A percentile compares a stretch with the other conserved stretches of the same genome.
Conservation (phyloP, 2,888 invertebrate species). For the Amblyjoppa fuscipennis region DNA sequence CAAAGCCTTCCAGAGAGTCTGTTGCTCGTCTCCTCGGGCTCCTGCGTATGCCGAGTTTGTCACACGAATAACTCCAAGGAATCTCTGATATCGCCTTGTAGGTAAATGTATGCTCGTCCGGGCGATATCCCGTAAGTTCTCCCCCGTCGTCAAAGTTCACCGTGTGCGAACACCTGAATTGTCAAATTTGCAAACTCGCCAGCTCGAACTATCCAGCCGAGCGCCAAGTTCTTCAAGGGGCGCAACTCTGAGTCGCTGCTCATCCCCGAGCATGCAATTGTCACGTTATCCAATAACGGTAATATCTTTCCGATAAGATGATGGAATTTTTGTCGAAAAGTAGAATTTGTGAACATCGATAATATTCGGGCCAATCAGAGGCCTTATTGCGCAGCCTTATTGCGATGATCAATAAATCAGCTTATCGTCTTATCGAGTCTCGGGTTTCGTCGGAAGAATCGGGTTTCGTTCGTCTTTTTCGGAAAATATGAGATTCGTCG, state of each 20-base stretch:
- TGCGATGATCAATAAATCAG: not conserved
- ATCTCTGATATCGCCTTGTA: slow-evolving; percentile 88
- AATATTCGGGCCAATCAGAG: not conserved
- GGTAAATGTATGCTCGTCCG: slow-evolving; percentile 75
- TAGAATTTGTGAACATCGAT: too few species aligned
- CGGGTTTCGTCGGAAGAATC: not conserved
- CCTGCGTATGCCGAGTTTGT: slow-evolving; percentile 90
- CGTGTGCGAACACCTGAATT: not conserved
- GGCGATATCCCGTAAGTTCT: not conserved
- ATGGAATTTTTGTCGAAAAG: too few species aligned
- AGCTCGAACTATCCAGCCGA: too few species aligned
- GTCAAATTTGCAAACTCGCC: not conserved
- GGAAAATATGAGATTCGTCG: too few species aligned
- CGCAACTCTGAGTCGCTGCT: not conserved
- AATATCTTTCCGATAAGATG: too few species aligned
- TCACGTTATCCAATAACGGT: slow-evolving; percentile 5
- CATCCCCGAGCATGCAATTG: not conserved
- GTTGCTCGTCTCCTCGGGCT: slow-evolving; percentile 86
- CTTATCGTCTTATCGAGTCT: not conserved
- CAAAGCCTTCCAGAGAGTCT: slow-evolving; percentile 69
- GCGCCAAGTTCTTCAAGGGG: not conserved
- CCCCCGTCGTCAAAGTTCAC: not conserved
- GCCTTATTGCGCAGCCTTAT: not conserved
- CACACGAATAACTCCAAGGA: slow-evolving; percentile 85
- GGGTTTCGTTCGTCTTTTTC: too few species aligned